Conservation (phyloP, 2,888 invertebrate species). For the Oegoconia quadripuncta region DNA sequence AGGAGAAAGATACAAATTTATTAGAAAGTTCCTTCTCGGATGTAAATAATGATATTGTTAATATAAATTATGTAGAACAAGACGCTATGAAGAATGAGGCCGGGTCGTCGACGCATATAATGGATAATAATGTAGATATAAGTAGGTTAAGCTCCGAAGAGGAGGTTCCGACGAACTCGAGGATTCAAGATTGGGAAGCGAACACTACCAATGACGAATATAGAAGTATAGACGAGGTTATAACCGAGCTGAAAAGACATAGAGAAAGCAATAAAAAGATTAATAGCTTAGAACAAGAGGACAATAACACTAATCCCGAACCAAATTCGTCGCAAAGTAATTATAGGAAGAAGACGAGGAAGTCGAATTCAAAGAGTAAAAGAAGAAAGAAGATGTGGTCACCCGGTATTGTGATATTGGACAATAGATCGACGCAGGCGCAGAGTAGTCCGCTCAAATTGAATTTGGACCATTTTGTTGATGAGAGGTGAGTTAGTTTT, state of each 20-base stretch:
- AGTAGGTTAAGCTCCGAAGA: conserved; percentile 46
- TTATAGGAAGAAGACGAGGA: conserved; percentile 48
- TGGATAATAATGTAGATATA: conserved; percentile 32
- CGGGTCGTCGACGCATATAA: conserved; percentile 45
- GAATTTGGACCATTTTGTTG: conserved; percentile 71
- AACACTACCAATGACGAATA: conserved; percentile 43
- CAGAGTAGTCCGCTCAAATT: conserved; percentile 56
- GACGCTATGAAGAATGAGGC: conserved; percentile 62
- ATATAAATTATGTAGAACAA: conserved; percentile 59
- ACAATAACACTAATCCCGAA: conserved; percentile 34
- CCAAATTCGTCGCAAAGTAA: conserved; percentile 40
- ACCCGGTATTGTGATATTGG: conserved; percentile 61
- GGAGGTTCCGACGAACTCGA: conserved; percentile 32
- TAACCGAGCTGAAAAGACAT: conserved; percentile 52
- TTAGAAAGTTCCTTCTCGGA: conserved; percentile 62
- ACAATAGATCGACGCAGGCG: conserved; percentile 49
- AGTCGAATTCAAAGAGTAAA: conserved; percentile 47
- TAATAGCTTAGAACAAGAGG: conserved; percentile 34
- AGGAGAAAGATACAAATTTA: conserved; percentile 34
- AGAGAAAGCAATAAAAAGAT: conserved; percentile 45
- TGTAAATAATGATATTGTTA: conserved; percentile 46
- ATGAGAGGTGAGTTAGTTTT: conserved; percentile 53
- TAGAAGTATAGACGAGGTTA: conserved; percentile 56
- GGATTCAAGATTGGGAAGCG: conserved; percentile 36
- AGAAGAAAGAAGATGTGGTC: conserved; percentile 68